These are phyloP conservation scores for Ctenopoma multispine DNA, from an alignment of 2,797 vertebrate genomes.

Conservation along the genomic window DNA sequence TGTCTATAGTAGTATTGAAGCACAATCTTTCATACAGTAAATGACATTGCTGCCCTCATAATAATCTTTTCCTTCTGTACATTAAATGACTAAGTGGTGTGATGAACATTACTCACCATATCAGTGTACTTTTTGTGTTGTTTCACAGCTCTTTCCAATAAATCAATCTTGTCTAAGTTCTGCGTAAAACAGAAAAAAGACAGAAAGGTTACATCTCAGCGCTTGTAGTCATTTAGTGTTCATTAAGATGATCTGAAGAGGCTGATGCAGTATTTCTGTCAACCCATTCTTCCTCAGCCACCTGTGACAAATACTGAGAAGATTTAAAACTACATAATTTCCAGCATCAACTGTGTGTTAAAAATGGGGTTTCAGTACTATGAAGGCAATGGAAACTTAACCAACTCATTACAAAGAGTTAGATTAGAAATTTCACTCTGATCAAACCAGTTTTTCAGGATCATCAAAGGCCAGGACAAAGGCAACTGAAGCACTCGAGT, in stretches of 20 bases:
- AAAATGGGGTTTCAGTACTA: too few relatives aligned
- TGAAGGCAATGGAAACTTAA: neutral
- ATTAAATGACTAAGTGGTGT: too few relatives aligned
- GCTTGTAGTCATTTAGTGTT: neutral
- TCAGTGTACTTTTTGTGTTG: conserved; percentile 91
- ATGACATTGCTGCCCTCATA: too few relatives aligned
- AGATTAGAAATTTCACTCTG: too few relatives aligned
- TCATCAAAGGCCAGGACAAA: conserved; percentile 90
- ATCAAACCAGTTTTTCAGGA: conserved; percentile 79
- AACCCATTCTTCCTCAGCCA: too few relatives aligned
- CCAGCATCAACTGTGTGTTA: too few relatives aligned
- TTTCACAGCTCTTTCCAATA: conserved; percentile 88
- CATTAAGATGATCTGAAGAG: neutral
- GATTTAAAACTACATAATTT: too few relatives aligned
- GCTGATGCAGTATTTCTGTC: neutral
- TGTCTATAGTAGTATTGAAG: too few relatives aligned
- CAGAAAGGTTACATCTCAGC: neutral
- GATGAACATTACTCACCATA: conserved; percentile 82
- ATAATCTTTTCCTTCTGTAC: too few relatives aligned
- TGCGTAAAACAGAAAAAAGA: conserved; percentile 60
- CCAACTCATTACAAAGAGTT: too few relatives aligned
- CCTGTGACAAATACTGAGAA: too few relatives aligned
- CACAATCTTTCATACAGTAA: too few relatives aligned
- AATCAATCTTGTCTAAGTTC: conserved; percentile 89
- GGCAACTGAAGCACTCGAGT: conserved; percentile 84